These are phyloP conservation scores for Sisyra terminalis DNA, from an alignment of 2,888 invertebrate species.

Conservation along the genomic window DNA sequence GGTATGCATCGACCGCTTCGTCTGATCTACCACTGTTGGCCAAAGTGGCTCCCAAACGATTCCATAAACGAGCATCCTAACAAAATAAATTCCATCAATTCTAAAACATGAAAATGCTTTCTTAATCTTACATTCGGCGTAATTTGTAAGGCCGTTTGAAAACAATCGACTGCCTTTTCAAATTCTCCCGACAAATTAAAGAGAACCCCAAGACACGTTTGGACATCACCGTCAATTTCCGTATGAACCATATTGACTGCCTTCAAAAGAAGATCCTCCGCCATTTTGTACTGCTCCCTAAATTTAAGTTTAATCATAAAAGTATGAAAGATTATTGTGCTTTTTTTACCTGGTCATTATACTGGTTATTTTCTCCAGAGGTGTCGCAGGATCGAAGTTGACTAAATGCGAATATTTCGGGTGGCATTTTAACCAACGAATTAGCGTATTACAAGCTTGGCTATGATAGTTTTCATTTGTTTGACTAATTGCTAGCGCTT, in stretches of 20 bases:
- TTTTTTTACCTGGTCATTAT: constrained; percentile 29
- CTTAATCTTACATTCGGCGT: constrained; percentile 43
- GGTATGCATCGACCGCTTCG: constrained; percentile 93
- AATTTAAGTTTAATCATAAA: constrained; percentile 12
- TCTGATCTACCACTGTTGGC: constrained; percentile 92
- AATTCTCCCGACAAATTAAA: constrained; percentile 90
- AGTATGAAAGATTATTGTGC: not conserved
- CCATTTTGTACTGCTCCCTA: constrained; percentile 40
- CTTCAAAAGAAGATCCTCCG: constrained; percentile 58
- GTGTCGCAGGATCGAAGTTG: constrained; percentile 30
- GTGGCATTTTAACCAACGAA: constrained; percentile 62
- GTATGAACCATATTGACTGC: constrained; percentile 63
- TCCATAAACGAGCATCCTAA: constrained; percentile 88
- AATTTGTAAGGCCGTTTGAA: constrained; percentile 73
- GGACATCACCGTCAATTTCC: constrained; percentile 64
- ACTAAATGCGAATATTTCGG: constrained; percentile 66
- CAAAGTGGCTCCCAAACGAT: constrained; percentile 89
- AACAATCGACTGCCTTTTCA: constrained; percentile 94
- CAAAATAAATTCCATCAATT: constrained; percentile 11
- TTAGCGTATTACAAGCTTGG: constrained; percentile 69
- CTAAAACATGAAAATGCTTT: not conserved
- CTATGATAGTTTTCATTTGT: constrained; percentile 91
- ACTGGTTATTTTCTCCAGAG: constrained; percentile 27
- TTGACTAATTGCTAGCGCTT: constrained; percentile 84
- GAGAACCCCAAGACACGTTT: constrained; percentile 85